These are phyloP conservation scores for Lanistes nyassanus DNA, from an alignment of 1,140 invertebrate species.

Conservation along the genomic window DNA sequence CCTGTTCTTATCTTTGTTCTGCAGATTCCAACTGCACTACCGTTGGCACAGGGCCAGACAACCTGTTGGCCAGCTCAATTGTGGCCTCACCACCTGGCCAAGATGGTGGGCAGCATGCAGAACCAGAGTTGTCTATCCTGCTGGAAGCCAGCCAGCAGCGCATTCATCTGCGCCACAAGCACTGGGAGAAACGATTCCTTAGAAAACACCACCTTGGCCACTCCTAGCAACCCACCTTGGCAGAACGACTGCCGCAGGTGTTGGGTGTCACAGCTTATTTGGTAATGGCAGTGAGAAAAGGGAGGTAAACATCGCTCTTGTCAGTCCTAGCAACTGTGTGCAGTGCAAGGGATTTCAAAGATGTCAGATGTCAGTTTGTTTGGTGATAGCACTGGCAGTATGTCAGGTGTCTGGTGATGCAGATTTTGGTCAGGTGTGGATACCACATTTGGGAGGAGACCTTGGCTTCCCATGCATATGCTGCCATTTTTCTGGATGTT, in stretches of 20 bases:
- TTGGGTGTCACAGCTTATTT: too few relatives aligned
- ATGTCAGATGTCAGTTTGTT: too few relatives aligned
- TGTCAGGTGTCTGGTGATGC: too few relatives aligned
- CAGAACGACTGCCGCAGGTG: too few relatives aligned
- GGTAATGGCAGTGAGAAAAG: too few relatives aligned
- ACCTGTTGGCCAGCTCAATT: constrained; percentile 7
- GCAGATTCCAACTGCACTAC: constrained; percentile 20
- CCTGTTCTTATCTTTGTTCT: too few relatives aligned
- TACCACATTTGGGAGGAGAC: too few relatives aligned
- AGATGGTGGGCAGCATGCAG: background rate
- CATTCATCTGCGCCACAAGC: constrained; percentile 25
- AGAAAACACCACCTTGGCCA: constrained; percentile 19
- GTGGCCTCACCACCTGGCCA: background rate
- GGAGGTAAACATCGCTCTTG: constrained; percentile 18
- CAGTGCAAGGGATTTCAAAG: too few relatives aligned
- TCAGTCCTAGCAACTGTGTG: background rate
- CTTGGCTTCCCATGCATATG: too few relatives aligned
- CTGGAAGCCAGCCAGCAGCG: constrained; percentile 7
- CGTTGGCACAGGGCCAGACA: constrained; percentile 7
- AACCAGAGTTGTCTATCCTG: background rate
- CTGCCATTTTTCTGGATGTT: too few relatives aligned
- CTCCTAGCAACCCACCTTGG: background rate
- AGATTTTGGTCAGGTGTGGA: too few relatives aligned
- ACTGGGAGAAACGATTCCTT: constrained; percentile 34
- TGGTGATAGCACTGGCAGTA: too few relatives aligned